Evolutionary conservation across 2,888 invertebrate genomes (phyloP), one percentile per base, ranked within the genome.

Genomic region (Eutolmus rufibarbis): DNA sequence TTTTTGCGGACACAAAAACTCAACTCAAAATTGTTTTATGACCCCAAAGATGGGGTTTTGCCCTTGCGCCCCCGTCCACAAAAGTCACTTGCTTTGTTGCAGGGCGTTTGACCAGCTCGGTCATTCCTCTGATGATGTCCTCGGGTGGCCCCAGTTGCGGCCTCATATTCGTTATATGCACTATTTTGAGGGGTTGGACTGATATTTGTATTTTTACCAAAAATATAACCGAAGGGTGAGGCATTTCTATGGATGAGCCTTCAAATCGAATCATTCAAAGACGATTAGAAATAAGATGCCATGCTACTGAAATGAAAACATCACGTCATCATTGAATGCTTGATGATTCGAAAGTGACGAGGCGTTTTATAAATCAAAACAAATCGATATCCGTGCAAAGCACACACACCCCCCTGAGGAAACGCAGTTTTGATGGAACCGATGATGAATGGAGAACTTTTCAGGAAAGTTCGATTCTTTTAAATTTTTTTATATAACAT

Each of bases 261-360:
- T 81, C 87, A 79, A 79, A 87, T 78, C 87, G 46, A 74, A 87
- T 87, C 79, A 82, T 86, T 85, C 76, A 86, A 88, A 88, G 79
- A 87, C 88, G 87, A 86, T 84, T 86, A 86, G 82, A 77, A 87
- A 84, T 88, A 86, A 88, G 87, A 74, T 86, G 74, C 85, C 74
- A 74, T 43, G 51, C 56, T 86, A 57, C 40, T 40, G 56, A 87
- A 76, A 87, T 86, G 87, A 88, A 89, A 89, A 37, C 79, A 89
- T 87, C 89, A 87, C 77, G 88, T 89, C 89, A 89, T 89, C 87
- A 87, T 88, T 81, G 87, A 89, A 89, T 88, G 87, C 88, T 89
- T 89, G 88, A 89, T 89, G 89, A 88, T 89, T 88, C 87, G 87
- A 88, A 87, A 88, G 85, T 89, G 89, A 89, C 87, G 87, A 85